Base-by-base conservation (phyloP, 2,113 vertebrate species). In the Rhynchomys soricoides region DNA sequence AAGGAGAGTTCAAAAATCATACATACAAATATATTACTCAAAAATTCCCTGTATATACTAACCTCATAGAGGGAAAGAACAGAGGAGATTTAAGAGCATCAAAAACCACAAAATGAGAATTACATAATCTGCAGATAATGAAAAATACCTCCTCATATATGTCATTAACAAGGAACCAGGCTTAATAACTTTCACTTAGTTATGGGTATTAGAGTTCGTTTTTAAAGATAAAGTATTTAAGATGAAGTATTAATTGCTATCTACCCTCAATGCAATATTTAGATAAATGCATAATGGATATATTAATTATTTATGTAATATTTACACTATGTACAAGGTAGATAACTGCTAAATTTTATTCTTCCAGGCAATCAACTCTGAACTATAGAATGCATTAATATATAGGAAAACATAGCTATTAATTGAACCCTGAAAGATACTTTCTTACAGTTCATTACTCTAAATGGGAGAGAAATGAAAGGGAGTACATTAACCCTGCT, bases 201-300 rank as follows among this genome's bases (percentile, higher is more conserved):
- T 93, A 90, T 88, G 78, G 2, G 48, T 68, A 68, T 24, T 40
- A 94, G 0, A 78, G 15, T 34, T 66, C 78, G 1, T 55, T 75
- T 91, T 78, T 22, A 10, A 91, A 89, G n/a, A n/a, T n/a, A n/a
- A n/a, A n/a, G n/a, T n/a, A n/a, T n/a, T 93, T 81, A 92, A 85
- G 87, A 81, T 22, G 57, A 48, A 89, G 24, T 83, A 62, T 77
- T 82, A 89, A 89, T 89, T 94, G 37, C 37, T 86, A 93, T 17
- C 7, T 95, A 52, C 73, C 29, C 71, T 31, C 45, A 82, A 86
- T 74, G 29, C 45, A 81, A n/a, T 90, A 77, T 70, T 85, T 93
- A 64, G 50, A 37, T 75, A 82, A 94, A 59, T n/a, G n/a, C 7
- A 94, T 75, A 85, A 90, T 57, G 86, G 43, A 71, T 68, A 92